Conservation (phyloP, 2,888 invertebrate species). For the Lamproptera curius region DNA sequence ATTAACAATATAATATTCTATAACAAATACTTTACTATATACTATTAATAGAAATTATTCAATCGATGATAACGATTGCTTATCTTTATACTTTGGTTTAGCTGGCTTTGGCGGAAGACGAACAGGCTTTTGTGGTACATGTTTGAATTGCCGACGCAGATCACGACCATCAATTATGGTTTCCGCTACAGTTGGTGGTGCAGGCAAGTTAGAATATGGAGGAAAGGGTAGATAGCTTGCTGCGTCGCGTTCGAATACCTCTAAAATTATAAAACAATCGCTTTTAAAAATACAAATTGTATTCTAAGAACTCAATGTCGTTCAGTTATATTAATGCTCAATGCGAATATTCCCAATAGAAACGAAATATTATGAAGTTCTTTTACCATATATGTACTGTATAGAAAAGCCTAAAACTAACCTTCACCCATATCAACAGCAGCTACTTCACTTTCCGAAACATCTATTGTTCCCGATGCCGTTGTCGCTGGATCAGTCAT, state of each 20-base stretch:
- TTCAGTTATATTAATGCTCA: too few species aligned
- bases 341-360: too few species aligned
- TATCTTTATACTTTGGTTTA: conserved; percentile 54
- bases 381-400: background rate
- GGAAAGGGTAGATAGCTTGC: conserved; percentile 55
- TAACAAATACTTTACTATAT: too few species aligned
- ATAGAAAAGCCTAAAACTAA: conserved; percentile 16
- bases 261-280: conserved; percentile 1
- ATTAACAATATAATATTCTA: too few species aligned
- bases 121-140: conserved; percentile 36
- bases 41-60: too few species aligned
- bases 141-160: conserved; percentile 49
- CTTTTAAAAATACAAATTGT: too few species aligned
- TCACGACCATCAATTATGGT: conserved; percentile 56
- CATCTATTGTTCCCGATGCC: conserved; percentile 36
- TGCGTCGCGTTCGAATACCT: conserved; percentile 21
- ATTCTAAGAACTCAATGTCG: too few species aligned
- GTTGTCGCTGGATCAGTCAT: conserved; percentile 37
- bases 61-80: too few species aligned
- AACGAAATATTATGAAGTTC: too few species aligned
- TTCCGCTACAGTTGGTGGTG: conserved; percentile 58
- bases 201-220: conserved; percentile 45
- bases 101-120: conserved; percentile 55
- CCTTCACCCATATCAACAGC: conserved; percentile 36
- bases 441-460: conserved; percentile 36